Percentiles rank a stretch among this genome's conserved stretches.
phyloP scores from a whole-genome alignment of 30 jellyfish, hydroid and myxozoan genomes.

The Aurelia sp. region DNA sequence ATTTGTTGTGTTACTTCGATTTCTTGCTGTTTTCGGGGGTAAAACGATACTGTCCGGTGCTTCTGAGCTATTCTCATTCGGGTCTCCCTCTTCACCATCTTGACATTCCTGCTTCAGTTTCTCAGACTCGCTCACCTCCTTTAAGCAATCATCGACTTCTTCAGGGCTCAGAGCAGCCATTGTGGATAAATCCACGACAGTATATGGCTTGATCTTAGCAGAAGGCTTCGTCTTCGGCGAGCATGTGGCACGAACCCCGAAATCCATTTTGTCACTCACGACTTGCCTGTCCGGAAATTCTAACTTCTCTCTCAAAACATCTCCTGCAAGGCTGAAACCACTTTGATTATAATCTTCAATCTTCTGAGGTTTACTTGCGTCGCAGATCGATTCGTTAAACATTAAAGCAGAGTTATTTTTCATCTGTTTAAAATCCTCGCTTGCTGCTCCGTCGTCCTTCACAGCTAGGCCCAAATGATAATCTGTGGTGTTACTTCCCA shows the following conservation, averaged over 20 bases:
- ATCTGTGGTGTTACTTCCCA: neutral
- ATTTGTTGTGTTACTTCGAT: conserved; percentile 40
- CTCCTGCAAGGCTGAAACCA: neutral
- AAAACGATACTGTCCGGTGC: conserved; percentile 37
- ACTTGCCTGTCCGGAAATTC: neutral
- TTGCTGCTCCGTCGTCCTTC: neutral
- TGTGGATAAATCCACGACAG: conserved; percentile 92
- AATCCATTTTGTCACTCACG: neutral
- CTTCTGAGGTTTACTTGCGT: neutral
- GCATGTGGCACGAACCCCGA: neutral
- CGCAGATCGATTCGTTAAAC: neutral
- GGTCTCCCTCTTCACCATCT: neutral
- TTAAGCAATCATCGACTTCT: conserved; percentile 78
- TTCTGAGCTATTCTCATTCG: neutral
- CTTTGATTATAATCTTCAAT: neutral
- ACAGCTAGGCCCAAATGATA: neutral
- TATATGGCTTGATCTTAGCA: conserved; percentile 87
- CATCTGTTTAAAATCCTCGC: neutral
- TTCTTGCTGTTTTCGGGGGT: conserved; percentile 53
- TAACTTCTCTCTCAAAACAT: neutral
- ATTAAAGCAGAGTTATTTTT: neutral
- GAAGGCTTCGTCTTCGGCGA: conserved; percentile 46
- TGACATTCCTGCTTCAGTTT: neutral
- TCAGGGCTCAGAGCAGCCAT: conserved; percentile 67
- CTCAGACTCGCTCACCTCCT: conserved; percentile 47